Evolutionary conservation across 2,113 vertebrate species (phyloP).

Genomic region (Calyptomena viridis): DNA sequence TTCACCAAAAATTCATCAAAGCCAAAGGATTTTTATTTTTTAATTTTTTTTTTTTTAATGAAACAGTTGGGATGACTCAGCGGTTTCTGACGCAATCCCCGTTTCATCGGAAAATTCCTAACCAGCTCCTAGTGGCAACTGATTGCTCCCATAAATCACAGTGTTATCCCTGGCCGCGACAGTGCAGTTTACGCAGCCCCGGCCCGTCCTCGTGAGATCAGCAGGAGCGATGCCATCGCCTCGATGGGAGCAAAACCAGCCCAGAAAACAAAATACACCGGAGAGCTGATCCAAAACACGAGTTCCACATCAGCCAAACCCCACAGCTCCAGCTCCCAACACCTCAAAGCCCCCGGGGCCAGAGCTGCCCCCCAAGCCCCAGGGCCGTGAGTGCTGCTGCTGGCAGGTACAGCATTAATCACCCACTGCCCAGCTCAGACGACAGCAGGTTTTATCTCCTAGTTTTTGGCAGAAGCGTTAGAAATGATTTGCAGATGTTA

Average conservation of each 20-base stretch:
- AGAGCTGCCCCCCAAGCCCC: neutral
- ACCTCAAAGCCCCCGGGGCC: neutral
- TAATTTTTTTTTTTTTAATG: neutral
- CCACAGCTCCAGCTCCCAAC: neutral
- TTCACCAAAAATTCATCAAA: constrained; percentile 44
- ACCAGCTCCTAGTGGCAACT: constrained; percentile 55
- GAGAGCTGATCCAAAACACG: neutral
- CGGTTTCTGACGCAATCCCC: constrained; percentile 66
- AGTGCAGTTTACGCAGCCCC: neutral
- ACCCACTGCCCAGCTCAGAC: neutral
- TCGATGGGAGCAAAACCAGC: neutral
- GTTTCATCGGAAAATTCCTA: constrained; percentile 66
- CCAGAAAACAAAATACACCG: neutral
- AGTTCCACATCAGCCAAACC: neutral
- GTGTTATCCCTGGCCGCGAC: constrained; percentile 54
- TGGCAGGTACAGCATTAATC: constrained; percentile 19
- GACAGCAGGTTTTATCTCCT: constrained; percentile 26
- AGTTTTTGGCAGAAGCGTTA: neutral
- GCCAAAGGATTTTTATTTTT: neutral
- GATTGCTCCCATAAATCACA: constrained; percentile 59
- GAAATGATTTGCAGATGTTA: constrained; percentile 67
- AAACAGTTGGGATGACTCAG: constrained; percentile 63
- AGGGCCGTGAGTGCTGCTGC: neutral
- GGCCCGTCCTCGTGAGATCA: constrained; percentile 10
- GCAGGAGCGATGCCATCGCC: constrained; percentile 44